Evolutionary conservation across 2,888 invertebrate genomes (phyloP).

Genomic region (Drosophila kuntzei): DNA sequence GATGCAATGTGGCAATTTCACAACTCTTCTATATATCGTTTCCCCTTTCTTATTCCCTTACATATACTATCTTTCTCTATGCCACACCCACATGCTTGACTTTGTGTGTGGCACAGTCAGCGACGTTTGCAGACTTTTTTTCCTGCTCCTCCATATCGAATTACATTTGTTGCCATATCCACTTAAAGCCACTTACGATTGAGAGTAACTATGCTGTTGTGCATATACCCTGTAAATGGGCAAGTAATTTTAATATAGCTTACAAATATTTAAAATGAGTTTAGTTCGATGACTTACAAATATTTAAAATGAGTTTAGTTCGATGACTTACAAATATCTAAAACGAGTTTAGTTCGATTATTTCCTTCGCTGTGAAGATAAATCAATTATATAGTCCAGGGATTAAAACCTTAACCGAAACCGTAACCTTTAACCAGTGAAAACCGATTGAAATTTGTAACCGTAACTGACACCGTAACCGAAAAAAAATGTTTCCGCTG

Average conservation of each 20-base stretch:
- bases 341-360: no score
- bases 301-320: neutral
- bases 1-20: constrained; percentile 1
- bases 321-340: neutral
- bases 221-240: constrained; percentile 4
- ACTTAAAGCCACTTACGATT: constrained; percentile 40
- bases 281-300: neutral
- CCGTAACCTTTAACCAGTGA: no score
- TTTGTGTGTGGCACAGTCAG: constrained; percentile 48
- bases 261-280: neutral
- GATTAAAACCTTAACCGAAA: no score
- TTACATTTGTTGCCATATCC: constrained; percentile 43
- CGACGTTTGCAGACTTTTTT: constrained; percentile 18
- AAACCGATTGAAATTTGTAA: no score
- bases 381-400: no score
- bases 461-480: no score
- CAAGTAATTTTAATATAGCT: neutral
- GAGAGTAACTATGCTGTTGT: constrained; percentile 11
- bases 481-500: no score
- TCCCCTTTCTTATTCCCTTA: neutral
- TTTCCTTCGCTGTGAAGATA: no score
- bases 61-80: neutral
- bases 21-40: constrained; percentile 4
- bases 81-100: constrained; percentile 27
- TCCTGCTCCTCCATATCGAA: constrained; percentile 45